These are phyloP conservation scores for Ceraclea dissimilis DNA, from an alignment of 2,888 invertebrate species.

Conservation along the genomic window DNA sequence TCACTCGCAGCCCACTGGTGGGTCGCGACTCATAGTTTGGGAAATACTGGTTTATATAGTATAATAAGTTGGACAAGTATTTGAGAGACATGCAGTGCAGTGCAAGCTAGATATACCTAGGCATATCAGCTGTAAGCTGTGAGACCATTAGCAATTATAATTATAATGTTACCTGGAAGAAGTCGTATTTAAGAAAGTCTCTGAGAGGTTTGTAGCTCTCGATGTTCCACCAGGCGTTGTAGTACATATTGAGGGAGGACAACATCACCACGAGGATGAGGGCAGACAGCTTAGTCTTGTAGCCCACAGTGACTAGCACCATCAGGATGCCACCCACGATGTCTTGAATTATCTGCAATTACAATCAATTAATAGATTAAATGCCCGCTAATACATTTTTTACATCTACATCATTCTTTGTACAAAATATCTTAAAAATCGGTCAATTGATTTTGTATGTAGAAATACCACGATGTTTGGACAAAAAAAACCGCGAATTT, in stretches of 20 bases:
- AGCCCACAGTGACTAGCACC: constrained; percentile 93
- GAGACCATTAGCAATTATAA: no score
- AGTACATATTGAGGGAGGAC: constrained; percentile 85
- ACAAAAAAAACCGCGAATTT: no score
- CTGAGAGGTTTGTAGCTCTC: constrained; percentile 91
- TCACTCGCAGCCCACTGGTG: no score
- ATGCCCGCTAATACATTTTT: neutral
- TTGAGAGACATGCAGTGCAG: no score
- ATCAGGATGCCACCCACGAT: constrained; percentile 90
- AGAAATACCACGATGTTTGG: no score
- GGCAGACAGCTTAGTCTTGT: constrained; percentile 97
- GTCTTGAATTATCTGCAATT: constrained; percentile 76
- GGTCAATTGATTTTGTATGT: neutral
- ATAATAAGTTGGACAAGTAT: no score
- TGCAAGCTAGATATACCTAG: no score
- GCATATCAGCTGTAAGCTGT: no score
- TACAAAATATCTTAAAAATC: no score
- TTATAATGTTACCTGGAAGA: constrained; percentile 98
- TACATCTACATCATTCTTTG: neutral
- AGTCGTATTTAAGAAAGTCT: constrained; percentile 99
- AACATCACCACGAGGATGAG: constrained; percentile 87
- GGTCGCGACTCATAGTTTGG: no score
- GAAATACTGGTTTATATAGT: no score
- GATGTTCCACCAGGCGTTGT: constrained; percentile 98
- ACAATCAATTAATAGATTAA: neutral